Evolutionary conservation across 2,797 vertebrate genomes (phyloP).

Genomic region (Acanthornis magna): DNA sequence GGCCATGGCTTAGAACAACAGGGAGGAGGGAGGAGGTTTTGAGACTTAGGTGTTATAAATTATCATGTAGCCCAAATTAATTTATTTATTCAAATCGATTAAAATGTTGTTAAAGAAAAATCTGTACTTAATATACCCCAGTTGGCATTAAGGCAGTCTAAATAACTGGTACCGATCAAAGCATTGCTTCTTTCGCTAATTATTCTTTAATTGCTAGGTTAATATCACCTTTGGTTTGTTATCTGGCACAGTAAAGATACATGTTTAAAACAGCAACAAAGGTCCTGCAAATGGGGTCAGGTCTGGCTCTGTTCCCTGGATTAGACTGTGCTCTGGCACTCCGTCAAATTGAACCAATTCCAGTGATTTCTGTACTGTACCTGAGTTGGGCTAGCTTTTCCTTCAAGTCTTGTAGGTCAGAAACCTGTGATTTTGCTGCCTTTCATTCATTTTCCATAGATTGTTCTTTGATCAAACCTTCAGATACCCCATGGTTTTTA

Average conservation of each 20-base stretch:
- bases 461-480: background rate
- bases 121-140: background rate
- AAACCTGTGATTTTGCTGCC: background rate
- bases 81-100: background rate
- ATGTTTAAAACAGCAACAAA: background rate
- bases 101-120: background rate
- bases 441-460: background rate
- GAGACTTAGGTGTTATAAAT: background rate
- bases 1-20: background rate
- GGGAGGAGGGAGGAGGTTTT: background rate
- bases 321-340: conserved; percentile 14
- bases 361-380: background rate
- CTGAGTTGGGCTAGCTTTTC: background rate
- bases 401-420: background rate
- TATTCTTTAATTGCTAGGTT: background rate
- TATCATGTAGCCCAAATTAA: background rate
- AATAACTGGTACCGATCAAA: background rate
- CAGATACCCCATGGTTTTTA: background rate
- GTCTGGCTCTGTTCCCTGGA: background rate
- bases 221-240: background rate
- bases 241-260: background rate
- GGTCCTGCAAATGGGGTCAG: conserved; percentile 19
- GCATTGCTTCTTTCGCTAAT: background rate
- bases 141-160: background rate
- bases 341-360: background rate